Evolutionary conservation across 2,888 invertebrate genomes (phyloP), one percentile per base, ranked within the genome.

Genomic region (Brachyopa scutellaris): DNA sequence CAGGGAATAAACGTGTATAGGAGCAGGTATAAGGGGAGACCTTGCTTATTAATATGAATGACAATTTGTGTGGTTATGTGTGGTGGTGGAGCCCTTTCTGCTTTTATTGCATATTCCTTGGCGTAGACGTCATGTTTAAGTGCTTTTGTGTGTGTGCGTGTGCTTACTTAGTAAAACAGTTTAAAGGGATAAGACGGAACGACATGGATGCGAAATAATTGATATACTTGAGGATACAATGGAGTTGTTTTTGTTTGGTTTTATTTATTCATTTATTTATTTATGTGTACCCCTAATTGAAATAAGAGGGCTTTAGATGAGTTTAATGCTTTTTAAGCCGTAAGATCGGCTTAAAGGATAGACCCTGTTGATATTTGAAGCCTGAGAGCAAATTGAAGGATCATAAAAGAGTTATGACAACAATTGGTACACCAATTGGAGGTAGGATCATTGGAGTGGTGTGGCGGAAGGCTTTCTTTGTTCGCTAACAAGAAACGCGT

Each of bases 11-110:
- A n/a, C n/a, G n/a, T n/a, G n/a, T n/a, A n/a, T n/a, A n/a, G n/a
- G n/a, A n/a, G n/a, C n/a, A n/a, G n/a, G n/a, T n/a, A 26, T 11
- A 8, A 17, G 1, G 15, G 15, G 6, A 13, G 33, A 13, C 29
- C 23, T 31, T 55, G 57, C 57, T 69, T 69, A 69, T 69, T 69
- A 69, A 69, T 59, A 57, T 69, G 33, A 59, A 69, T 69, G 69
- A 38, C 45, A 47, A 38, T 49, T 47, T 57, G 11, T 36, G 36
- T 21, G 3, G 33, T n/a, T n/a, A 2, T n/a, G 31, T 31, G 45
- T 6, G 15, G 11, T 42, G 29, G 13, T 2, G 38, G 13, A 21
- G 38, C n/a, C 9, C 5, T 6, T 36, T 36, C 5, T 36, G 31
- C 31, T n/a, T 26, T 13, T 49, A 29, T 4, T 9, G 11, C n/a